phyloP scores from a whole-genome alignment of 2,113 vertebrate species.

The Oenanthe melanoleuca region DNA sequence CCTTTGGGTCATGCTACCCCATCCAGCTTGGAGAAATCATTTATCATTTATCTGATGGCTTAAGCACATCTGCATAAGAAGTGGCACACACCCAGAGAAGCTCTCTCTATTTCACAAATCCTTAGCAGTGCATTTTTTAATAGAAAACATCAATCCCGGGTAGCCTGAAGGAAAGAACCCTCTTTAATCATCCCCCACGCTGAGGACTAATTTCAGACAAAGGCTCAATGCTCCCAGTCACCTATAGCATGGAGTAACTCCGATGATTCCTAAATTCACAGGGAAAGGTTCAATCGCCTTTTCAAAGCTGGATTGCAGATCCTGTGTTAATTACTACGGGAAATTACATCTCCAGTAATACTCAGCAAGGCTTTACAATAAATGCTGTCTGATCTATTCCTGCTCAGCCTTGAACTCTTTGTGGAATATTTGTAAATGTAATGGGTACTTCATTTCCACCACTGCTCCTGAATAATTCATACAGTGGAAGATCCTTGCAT shows the following conservation, averaged over 20 bases:
- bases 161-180: slow-evolving; percentile 49
- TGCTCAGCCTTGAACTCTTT: slow-evolving; percentile 57
- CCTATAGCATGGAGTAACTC: neutral
- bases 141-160: slow-evolving; percentile 68
- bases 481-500: slow-evolving; percentile 15
- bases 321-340: slow-evolving; percentile 9
- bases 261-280: slow-evolving; percentile 7
- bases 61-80: slow-evolving; percentile 39
- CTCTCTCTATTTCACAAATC: slow-evolving; percentile 39
- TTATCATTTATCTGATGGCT: slow-evolving; percentile 43
- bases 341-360: slow-evolving; percentile 37
- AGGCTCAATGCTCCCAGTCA: slow-evolving; percentile 1
- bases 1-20: slow-evolving; percentile 18
- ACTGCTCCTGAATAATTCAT: slow-evolving; percentile 68
- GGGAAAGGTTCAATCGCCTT: slow-evolving; percentile 29
- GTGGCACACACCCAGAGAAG: neutral
- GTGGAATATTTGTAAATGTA: slow-evolving; percentile 67
- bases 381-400: slow-evolving; percentile 51
- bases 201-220: slow-evolving; percentile 58
- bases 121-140: slow-evolving; percentile 59
- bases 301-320: slow-evolving; percentile 37
- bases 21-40: slow-evolving; percentile 41
- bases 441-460: slow-evolving; percentile 54
- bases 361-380: slow-evolving; percentile 51
- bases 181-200: slow-evolving; percentile 59